phyloP scores from a whole-genome alignment of 1,140 invertebrate species.

The Orius insidiosus region DNA sequence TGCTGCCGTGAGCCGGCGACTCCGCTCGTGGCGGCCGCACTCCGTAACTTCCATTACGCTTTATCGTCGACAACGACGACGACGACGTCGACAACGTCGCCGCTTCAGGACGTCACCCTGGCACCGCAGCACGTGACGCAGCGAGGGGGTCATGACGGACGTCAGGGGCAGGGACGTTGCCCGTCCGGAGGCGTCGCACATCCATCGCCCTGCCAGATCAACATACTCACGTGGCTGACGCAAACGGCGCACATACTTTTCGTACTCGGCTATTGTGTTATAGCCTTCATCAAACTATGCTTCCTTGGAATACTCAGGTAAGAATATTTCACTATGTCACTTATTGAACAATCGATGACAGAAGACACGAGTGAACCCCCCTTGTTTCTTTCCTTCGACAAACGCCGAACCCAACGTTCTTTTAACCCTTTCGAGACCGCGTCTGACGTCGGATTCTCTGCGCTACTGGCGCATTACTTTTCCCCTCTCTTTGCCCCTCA shows the following conservation, averaged over 20 bases:
- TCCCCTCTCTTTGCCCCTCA: too few species aligned
- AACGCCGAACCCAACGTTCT: too few species aligned
- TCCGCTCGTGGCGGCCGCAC: slow-evolving; percentile 16
- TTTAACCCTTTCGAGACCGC: too few species aligned
- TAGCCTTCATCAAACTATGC: slow-evolving; percentile 75
- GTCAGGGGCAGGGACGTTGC: slow-evolving; percentile 17
- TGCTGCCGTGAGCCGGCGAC: slow-evolving; percentile 16
- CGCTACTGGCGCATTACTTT: too few species aligned
- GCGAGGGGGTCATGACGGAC: neutral
- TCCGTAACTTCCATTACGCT: slow-evolving; percentile 14
- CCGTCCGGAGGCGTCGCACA: slow-evolving; percentile 23
- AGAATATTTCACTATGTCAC: slow-evolving; percentile 21
- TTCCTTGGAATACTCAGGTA: slow-evolving; percentile 65
- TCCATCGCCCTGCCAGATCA: slow-evolving; percentile 37
- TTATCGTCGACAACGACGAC: slow-evolving; percentile 14
- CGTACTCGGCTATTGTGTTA: slow-evolving; percentile 74
- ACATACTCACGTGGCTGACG: slow-evolving; percentile 52
- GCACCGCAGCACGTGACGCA: neutral
- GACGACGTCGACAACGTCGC: slow-evolving; percentile 12
- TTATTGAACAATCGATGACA: too few species aligned
- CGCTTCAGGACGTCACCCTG: slow-evolving; percentile 2
- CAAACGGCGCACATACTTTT: slow-evolving; percentile 64
- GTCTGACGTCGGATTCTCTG: too few species aligned
- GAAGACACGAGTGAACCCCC: too few species aligned
- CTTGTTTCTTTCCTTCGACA: too few species aligned